phyloP scores from a whole-genome alignment of 2,797 vertebrate genomes.

The Erpetoichthys calabaricus region DNA sequence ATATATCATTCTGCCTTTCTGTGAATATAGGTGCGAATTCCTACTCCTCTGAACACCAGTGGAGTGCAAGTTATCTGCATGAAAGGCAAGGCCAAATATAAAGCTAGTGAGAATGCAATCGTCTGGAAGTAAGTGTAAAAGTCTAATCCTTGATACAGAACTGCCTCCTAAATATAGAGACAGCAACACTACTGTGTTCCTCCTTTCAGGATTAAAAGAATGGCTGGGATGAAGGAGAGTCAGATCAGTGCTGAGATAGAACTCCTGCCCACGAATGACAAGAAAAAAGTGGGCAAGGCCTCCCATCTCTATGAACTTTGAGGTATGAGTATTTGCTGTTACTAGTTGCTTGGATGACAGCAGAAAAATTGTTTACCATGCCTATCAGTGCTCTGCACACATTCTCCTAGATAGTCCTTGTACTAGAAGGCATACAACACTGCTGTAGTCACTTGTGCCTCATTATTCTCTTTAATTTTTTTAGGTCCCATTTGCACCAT shows the following conservation, averaged over 20 bases:
- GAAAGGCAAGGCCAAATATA: slow-evolving; percentile 99
- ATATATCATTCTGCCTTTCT: not conserved
- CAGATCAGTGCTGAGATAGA: slow-evolving; percentile 97
- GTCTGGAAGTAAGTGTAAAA: slow-evolving; percentile 86
- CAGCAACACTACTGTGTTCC: not conserved
- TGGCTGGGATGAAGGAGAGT: slow-evolving; percentile 98
- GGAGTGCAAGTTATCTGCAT: slow-evolving; percentile 98
- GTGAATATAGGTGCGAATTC: slow-evolving; percentile 75
- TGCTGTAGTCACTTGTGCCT: too few relatives aligned
- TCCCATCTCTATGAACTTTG: slow-evolving; percentile 98
- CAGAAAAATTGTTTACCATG: not conserved
- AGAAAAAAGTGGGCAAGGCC: slow-evolving; percentile 97
- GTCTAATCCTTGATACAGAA: too few relatives aligned
- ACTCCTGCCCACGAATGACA: slow-evolving; percentile 91
- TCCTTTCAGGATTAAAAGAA: slow-evolving; percentile 80
- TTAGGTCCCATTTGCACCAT: slow-evolving; percentile 93
- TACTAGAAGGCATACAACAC: too few relatives aligned
- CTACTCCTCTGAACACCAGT: slow-evolving; percentile 91
- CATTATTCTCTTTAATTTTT: not conserved
- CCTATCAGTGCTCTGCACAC: not conserved
- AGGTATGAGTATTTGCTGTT: slow-evolving; percentile 47
- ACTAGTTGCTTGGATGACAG: too few relatives aligned
- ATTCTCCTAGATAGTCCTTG: too few relatives aligned
- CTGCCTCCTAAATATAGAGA: not conserved
- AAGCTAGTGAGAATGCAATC: slow-evolving; percentile 98